phyloP scores from a whole-genome alignment of 2,797 vertebrate species.

The Sebastes melanostomus region DNA sequence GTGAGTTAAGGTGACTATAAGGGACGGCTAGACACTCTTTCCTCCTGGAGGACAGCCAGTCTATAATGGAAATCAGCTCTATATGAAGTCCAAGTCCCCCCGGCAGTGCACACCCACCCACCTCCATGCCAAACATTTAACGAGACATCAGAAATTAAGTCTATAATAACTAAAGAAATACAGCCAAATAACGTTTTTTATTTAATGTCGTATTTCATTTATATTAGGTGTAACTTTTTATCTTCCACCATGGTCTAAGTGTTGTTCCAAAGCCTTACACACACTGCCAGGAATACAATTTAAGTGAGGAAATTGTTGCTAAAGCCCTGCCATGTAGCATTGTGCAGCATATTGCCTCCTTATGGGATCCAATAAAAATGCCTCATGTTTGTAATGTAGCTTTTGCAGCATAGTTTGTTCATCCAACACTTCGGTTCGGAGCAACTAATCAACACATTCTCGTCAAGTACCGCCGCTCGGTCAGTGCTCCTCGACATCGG shows the following conservation, averaged over 20 bases:
- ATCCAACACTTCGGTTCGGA: neutral
- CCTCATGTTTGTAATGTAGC: no score
- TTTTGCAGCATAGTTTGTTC: neutral
- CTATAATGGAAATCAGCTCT: neutral
- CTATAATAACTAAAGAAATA: neutral
- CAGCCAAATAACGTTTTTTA: rapidly evolving
- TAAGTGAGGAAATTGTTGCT: neutral
- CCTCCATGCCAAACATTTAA: neutral
- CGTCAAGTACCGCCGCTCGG: no score
- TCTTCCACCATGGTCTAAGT: neutral
- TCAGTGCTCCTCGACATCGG: no score
- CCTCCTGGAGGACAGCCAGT: neutral
- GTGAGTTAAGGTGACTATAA: slow-evolving; percentile 24
- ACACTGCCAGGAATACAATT: neutral
- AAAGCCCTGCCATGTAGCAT: neutral
- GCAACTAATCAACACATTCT: no score
- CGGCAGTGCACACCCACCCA: neutral
- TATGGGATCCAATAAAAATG: neutral
- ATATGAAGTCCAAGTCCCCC: rapidly evolving
- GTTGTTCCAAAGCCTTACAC: neutral
- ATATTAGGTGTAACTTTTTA: neutral
- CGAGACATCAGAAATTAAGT: neutral
- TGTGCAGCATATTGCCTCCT: neutral
- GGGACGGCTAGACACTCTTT: neutral
- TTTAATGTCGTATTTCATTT: neutral